Evolutionary conservation across 2,797 vertebrate species (phyloP), one percentile per base, ranked within the genome.

Genomic region (Anguilla obscura): DNA sequence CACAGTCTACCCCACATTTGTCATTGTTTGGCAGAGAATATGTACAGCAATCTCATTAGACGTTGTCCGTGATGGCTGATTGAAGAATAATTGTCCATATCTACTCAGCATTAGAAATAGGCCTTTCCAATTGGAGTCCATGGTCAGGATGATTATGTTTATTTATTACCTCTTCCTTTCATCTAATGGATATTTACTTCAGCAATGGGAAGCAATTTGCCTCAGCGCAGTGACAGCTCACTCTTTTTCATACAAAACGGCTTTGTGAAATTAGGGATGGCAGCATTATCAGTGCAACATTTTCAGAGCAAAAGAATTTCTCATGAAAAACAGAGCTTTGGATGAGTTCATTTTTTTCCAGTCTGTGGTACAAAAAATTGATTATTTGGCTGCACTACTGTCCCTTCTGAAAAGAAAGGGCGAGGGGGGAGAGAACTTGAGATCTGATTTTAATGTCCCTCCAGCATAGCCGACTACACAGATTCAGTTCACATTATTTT

Each of bases 111-210:
- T 79, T 79, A 79, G 71, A 76, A 36, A 76, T 36, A 36, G 71
- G 33, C 71, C 71, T 76, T 71, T 71, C 69, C 71, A 30, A 33
- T 76, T 16, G 33, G 27, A 33, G n/a, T 76, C 30, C 33, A 27
- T 76, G 12, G 33, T 36, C 27, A 76, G 10, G 71, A 76, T 36
- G 71, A 76, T 76, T 16, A 76, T 76, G 33, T 76, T 36, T 76
- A 76, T 79, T 79, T 79, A 79, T 79, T 79, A 40, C 74, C 2
- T 21, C 36, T 21, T 79, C 33, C 33, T 79, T 79, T 79, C 74
- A 40, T 79, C 74, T 79, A 79, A 79, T 40, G 74, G 33, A 79
- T 36, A 79, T 40, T 79, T 79, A 40, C 36, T 79, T 36, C 33
- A 5, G 33, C 33, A 36, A 33, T 76, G 71, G 14, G 27, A 33